Evolutionary conservation across 2,797 vertebrate genomes (phyloP), one percentile per base, ranked within the genome.

Genomic region (Coregonus ussuriensis): DNA sequence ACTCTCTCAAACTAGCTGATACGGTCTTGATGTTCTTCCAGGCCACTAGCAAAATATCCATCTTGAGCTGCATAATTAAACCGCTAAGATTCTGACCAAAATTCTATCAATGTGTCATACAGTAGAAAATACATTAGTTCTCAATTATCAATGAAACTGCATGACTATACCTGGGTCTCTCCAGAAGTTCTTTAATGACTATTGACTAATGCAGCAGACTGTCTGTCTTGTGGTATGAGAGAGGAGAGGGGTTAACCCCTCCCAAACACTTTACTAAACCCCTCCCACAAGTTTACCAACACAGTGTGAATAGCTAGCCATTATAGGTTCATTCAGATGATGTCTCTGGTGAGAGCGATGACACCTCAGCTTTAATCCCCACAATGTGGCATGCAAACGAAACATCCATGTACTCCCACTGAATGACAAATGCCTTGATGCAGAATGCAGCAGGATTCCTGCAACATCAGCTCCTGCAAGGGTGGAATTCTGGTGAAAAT

Each of bases 321-420:
- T 94, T 92, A 92, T 67, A 52, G 89, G 77, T 76, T 89, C 87
- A 91, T 93, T 93, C 88, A 88, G 74, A 84, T 89, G 87, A 91
- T 85, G 85, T 84, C 79, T 79, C 79, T 90, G 85, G 93, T 47
- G 93, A 88, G 81, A 87, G 87, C 76, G 79, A 62, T 56, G 78
- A 88, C 91, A 89, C 92, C 88, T 88, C 81, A 52, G 74, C 71
- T 89, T 88, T 89, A 86, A 86, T 85, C 84, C 86, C 78, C 56
- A 52, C 75, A 81, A 85, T 56, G 88, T 71, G 82, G 86, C 77
- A 74, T 62, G 80, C 52, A 56, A 79, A 83, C 72, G 84, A 56
- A 70, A n/a, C 76, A 77, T 80, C 21, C 76, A 77, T 79, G 79
- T 84, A 84, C 75, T 83, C 74, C 75, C 81, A 89, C 89, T 88